Evolutionary conservation across 2,113 vertebrate species (phyloP), one percentile per base, ranked within the genome.

Genomic region (Siniperca knerii): DNA sequence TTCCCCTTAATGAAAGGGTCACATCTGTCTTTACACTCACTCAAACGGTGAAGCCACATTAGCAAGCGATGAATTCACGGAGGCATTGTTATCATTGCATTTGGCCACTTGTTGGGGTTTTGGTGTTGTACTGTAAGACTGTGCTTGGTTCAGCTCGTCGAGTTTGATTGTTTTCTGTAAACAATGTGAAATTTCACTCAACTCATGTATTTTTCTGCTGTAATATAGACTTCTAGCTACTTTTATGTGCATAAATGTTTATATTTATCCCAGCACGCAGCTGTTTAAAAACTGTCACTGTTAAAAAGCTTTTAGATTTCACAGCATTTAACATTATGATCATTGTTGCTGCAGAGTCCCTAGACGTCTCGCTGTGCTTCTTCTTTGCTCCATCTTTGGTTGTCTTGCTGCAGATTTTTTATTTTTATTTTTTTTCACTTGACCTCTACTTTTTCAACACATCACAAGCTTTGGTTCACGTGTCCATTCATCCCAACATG

Each of bases 31-130:
- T 72, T 66, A 23, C 84, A 20, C 77, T 79, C 85, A n/a, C 60
- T 82, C 46, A 55, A 65, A 70, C 25, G 69, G 89, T 90, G 91
- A 94, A 93, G 92, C 92, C 93, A 93, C 89, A 88, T 89, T 35
- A 92, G 91, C 88, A 60, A 90, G 84, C 82, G 61, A 65, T 46
- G n/a, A 37, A 12, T 68, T 88, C 76, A 74, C 44, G 1, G 46
- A 48, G 77, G 69, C 33, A n/a, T 55, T 46, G 61, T 55, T 69
- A 6, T 76, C 65, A 33, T 23, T 25, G 35, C 71, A 50, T 75
- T 42, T 0, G 71, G 81, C 77, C 79, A 48, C 77, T 18, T 42
- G 48, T 62, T 69, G 3, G 33, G 25, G 48, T 46, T 69, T 69
- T 15, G 25, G 55, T 77, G 55, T 74, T 83, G 82, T 52, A 44